These are phyloP conservation scores for Stichopus horrens DNA, from an alignment of 53 echinoderm and acorn worm genomes.

Conservation along the genomic window DNA sequence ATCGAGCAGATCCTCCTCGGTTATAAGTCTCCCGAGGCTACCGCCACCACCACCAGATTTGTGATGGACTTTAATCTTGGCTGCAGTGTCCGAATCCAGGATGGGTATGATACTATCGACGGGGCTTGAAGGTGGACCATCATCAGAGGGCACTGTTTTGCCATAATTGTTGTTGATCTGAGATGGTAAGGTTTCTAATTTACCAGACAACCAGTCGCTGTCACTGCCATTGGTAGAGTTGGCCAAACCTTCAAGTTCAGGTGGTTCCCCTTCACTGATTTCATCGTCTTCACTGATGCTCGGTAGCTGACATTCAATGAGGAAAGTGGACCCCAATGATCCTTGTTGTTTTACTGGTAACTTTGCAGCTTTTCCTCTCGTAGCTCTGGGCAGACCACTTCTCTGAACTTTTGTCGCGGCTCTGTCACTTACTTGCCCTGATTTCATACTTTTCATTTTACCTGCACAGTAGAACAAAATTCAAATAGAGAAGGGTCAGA, in stretches of 20 bases:
- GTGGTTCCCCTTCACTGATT: not conserved
- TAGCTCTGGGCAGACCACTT: not conserved
- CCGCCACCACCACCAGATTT: slow-evolving; percentile 3
- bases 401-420: not conserved
- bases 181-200: not conserved
- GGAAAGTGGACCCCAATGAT: not conserved
- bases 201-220: slow-evolving; percentile 20
- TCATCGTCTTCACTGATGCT: slow-evolving; percentile 14
- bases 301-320: slow-evolving; percentile 7
- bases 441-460: not conserved
- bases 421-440: not conserved
- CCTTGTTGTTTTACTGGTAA: not conserved
- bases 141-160: not conserved
- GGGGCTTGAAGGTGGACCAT: not conserved
- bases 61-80: not conserved
- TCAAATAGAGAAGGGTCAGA: no score
- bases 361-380: not conserved
- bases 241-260: not conserved
- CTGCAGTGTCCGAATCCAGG: not conserved
- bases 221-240: not conserved
- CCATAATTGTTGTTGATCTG: not conserved
- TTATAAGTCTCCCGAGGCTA: slow-evolving; percentile 58
- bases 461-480: not conserved
- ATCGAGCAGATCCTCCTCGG: slow-evolving; percentile 77
- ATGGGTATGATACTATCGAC: not conserved